phyloP scores from a whole-genome alignment of 2,797 vertebrate species.

The Sebastes nivosus region DNA sequence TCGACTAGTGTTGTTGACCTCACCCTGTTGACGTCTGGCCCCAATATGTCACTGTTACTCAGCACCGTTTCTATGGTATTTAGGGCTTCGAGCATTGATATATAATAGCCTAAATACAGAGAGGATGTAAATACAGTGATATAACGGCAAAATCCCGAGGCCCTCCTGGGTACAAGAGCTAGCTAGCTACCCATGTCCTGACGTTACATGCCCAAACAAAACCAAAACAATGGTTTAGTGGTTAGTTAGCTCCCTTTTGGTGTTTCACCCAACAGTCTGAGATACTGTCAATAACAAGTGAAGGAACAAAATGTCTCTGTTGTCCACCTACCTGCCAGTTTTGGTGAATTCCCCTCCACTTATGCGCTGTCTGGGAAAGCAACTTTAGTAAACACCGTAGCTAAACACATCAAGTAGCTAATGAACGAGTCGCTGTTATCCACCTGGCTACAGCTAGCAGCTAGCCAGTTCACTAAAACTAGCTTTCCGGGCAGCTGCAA shows the following conservation, averaged over 20 bases:
- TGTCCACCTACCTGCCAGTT: slow-evolving; percentile 51
- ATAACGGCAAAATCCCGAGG: background rate
- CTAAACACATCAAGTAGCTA: background rate
- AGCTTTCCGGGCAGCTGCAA: slow-evolving; percentile 67
- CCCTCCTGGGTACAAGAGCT: background rate
- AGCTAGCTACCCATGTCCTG: background rate
- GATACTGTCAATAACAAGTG: background rate
- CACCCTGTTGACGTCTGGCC: slow-evolving; percentile 12
- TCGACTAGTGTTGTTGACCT: slow-evolving; percentile 12
- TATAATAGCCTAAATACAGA: background rate
- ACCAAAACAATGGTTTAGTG: slow-evolving; percentile 4
- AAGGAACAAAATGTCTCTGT: background rate
- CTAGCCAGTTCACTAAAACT: slow-evolving; percentile 41
- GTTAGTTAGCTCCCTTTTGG: slow-evolving; percentile 16
- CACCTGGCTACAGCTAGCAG: slow-evolving; percentile 20
- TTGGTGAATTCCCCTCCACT: background rate
- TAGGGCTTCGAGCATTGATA: background rate
- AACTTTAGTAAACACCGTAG: background rate
- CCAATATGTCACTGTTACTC: background rate
- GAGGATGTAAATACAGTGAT: background rate
- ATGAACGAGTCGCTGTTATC: background rate
- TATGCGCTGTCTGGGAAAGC: background rate
- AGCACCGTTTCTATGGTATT: background rate
- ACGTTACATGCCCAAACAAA: background rate
- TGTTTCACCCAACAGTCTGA: background rate